These are phyloP conservation scores for Phthorimaea operculella DNA, from an alignment of 1,140 invertebrate genomes.

Conservation along the genomic window DNA sequence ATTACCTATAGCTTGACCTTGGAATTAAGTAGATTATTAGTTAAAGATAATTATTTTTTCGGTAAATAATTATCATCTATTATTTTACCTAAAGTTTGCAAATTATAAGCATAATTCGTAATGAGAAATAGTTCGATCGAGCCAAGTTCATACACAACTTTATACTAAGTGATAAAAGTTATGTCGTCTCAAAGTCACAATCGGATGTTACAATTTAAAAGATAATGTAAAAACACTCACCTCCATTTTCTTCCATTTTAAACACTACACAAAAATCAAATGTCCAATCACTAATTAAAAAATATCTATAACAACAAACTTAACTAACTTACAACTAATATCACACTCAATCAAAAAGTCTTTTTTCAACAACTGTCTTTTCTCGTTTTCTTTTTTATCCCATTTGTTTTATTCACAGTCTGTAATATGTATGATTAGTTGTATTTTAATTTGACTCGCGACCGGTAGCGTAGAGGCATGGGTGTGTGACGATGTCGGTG, in stretches of 20 bases:
- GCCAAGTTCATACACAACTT: too few relatives aligned
- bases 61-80: too few relatives aligned
- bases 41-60: too few relatives aligned
- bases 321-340: slow-evolving; percentile 2
- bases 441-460: slow-evolving; percentile 1
- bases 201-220: background rate
- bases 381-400: background rate
- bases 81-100: too few relatives aligned
- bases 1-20: too few relatives aligned
- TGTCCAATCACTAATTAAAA: slow-evolving; percentile 9
- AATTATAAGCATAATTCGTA: too few relatives aligned
- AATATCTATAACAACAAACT: background rate
- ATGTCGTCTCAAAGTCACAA: too few relatives aligned
- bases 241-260: slow-evolving; percentile 16
- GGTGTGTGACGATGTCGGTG: background rate
- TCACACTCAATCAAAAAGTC: background rate
- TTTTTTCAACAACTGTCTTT: background rate
- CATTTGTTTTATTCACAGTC: slow-evolving; percentile 1
- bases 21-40: too few relatives aligned
- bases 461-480: slow-evolving; percentile 1
- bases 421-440: background rate
- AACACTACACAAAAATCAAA: slow-evolving; percentile 10
- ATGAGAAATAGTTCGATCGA: too few relatives aligned
- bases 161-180: too few relatives aligned
- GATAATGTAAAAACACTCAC: slow-evolving; percentile 11